Percentiles rank a stretch among this genome's conserved stretches.
Evolutionary conservation across 2,797 vertebrate genomes (phyloP).

Genomic region (Sebastes kiyomatsui): DNA sequence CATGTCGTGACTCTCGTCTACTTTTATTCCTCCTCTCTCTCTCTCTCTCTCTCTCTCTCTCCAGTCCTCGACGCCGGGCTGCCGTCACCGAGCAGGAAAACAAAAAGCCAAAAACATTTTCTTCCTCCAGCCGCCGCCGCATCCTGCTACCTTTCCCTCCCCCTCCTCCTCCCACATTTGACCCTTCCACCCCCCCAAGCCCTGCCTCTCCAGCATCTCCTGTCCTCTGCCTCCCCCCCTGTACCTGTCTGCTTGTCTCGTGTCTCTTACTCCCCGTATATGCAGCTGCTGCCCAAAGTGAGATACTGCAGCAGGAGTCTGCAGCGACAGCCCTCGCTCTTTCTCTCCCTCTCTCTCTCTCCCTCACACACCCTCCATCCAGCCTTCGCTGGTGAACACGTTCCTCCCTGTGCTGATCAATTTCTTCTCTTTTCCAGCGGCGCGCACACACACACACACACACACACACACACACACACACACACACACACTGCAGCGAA

Average conservation of each 20-base stretch:
- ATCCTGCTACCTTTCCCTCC: slow-evolving; percentile 31
- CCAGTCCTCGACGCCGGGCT: slow-evolving; percentile 62
- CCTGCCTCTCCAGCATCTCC: slow-evolving; percentile 64
- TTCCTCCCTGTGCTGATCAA: slow-evolving; percentile 84
- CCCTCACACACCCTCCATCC: slow-evolving; percentile 75
- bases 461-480: background rate
- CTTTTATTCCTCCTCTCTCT: slow-evolving; percentile 60
- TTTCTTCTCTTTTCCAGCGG: slow-evolving; percentile 76
- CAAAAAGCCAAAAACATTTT: slow-evolving; percentile 79
- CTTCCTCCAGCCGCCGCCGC: slow-evolving; percentile 36
- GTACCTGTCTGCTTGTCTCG: slow-evolving; percentile 79
- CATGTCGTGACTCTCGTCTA: slow-evolving; percentile 65
- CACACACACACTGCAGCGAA: slow-evolving; percentile 43
- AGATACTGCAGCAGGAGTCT: slow-evolving; percentile 83
- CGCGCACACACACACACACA: slow-evolving; percentile 22
- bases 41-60: slow-evolving; percentile 68
- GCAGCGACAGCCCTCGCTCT: slow-evolving; percentile 78
- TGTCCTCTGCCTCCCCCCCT: slow-evolving; percentile 65
- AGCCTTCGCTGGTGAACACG: slow-evolving; percentile 73
- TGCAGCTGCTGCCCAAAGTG: slow-evolving; percentile 81
- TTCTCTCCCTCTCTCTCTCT: slow-evolving; percentile 56
- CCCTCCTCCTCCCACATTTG: slow-evolving; percentile 71
- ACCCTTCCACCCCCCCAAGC: slow-evolving; percentile 69
- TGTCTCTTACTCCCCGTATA: slow-evolving; percentile 73
- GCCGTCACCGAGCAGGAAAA: slow-evolving; percentile 77